These are phyloP conservation scores for Streptopelia turtur DNA, from an alignment of 2,797 vertebrate genomes.

Conservation along the genomic window DNA sequence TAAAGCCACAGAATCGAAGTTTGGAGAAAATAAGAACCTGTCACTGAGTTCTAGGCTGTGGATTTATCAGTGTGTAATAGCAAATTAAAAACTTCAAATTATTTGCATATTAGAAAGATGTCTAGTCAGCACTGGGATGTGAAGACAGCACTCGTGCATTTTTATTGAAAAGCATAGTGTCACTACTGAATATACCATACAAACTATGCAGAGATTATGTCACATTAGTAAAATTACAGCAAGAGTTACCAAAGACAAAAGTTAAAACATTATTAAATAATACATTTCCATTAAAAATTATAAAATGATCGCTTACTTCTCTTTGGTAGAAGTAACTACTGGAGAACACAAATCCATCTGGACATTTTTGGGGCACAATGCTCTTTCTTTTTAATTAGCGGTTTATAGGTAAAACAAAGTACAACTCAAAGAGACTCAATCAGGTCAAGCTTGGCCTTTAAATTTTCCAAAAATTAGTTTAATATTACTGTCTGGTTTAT, in stretches of 20 bases:
- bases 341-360: slow-evolving; percentile 18
- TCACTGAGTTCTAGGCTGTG: not conserved
- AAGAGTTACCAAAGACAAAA: not conserved
- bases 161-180: not conserved
- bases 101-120: not conserved
- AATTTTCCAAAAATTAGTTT: not conserved
- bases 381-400: slow-evolving; percentile 10
- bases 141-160: not conserved
- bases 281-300: slow-evolving; percentile 12
- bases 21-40: not conserved
- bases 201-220: slow-evolving; percentile 16
- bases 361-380: slow-evolving; percentile 24
- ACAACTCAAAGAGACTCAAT: not conserved
- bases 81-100: not conserved
- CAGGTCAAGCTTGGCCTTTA: not conserved
- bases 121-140: not conserved
- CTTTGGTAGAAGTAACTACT: not conserved
- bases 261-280: slow-evolving; percentile 25
- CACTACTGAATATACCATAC: not conserved
- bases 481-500: not conserved
- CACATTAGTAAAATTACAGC: not conserved
- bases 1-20: not conserved
- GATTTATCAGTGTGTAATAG: not conserved
- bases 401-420: not conserved
- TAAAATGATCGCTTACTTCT: slow-evolving; percentile 5